phyloP scores from a whole-genome alignment of 2,888 invertebrate genomes.

The Zhengitettix transpicula region DNA sequence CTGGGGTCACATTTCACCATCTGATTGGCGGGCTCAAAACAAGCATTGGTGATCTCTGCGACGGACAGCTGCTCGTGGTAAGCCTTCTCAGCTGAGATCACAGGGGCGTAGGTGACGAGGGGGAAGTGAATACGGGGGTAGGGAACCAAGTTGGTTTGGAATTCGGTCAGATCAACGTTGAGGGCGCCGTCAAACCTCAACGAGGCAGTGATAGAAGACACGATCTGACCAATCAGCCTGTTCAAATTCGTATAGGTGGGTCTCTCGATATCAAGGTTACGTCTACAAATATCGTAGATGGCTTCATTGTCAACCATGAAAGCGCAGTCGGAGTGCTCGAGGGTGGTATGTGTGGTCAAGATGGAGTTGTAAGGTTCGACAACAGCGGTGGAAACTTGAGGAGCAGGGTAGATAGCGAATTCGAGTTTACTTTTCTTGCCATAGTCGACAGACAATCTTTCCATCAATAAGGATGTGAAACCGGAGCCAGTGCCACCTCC shows the following conservation, averaged over 20 bases:
- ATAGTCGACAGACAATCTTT: slow-evolving; percentile 39
- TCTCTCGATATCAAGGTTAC: slow-evolving; percentile 38
- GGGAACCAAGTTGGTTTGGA: slow-evolving; percentile 42
- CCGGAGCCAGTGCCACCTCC: slow-evolving; percentile 38
- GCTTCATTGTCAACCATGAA: slow-evolving; percentile 39
- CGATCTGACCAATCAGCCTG: slow-evolving; percentile 42
- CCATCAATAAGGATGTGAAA: slow-evolving; percentile 41
- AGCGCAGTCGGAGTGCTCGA: slow-evolving; percentile 45
- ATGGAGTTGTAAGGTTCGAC: slow-evolving; percentile 44
- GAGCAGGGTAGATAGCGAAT: slow-evolving; percentile 92
- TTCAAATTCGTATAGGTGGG: slow-evolving; percentile 45
- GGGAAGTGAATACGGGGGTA: slow-evolving; percentile 49
- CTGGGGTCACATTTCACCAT: slow-evolving; percentile 91
- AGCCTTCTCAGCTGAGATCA: slow-evolving; percentile 73
- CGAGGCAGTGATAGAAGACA: slow-evolving; percentile 37
- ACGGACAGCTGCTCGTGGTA: slow-evolving; percentile 87
- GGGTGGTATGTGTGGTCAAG: slow-evolving; percentile 40
- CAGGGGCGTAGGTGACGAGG: slow-evolving; percentile 31
- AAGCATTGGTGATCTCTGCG: slow-evolving; percentile 86
- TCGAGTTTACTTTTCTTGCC: slow-evolving; percentile 37
- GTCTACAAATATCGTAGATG: slow-evolving; percentile 38
- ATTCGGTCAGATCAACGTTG: slow-evolving; percentile 44
- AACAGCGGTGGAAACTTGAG: slow-evolving; percentile 30
- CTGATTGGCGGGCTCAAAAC: slow-evolving; percentile 92
- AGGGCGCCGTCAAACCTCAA: slow-evolving; percentile 42